Evolutionary conservation across 2,113 vertebrate genomes (phyloP), one percentile per base, ranked within the genome.

Genomic region (Hemichromis elongatus): DNA sequence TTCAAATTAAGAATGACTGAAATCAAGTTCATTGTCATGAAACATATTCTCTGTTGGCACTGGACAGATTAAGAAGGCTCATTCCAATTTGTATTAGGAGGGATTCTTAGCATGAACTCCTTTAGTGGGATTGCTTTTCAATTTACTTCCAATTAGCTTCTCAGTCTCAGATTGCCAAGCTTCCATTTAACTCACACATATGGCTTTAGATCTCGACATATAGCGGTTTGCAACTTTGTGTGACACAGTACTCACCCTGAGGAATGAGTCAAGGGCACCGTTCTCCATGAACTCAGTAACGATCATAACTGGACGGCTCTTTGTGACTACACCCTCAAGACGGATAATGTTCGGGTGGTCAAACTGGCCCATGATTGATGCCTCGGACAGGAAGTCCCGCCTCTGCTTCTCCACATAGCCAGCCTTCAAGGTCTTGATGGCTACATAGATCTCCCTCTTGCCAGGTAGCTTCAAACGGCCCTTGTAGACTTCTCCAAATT

Each of bases 241-340:
- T 59, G 40, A 40, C n/a, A 68, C 1, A n/a, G 37, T 68, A 5
- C 97, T 96, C 90, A 99, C 99, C 97, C 99, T 96, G 77, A 99
- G 96, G 92, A 99, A 99, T 0, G 99, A 99, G 93, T 99, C 99
- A 87, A 99, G 88, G 24, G 99, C 98, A 0, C 99, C 99, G 0
- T 99, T 99, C 93, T 99, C 99, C 99, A 99, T 99, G 91, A 99
- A 99, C 94, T 99, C 99, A 0, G 99, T 99, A 91, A 99, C 98
- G 55, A 99, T 99, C 99, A 99, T 99, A 90, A 99, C 99, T 0
- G 99, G 99, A 0, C 98, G 97, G 80, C 98, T 99, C 90, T 99
- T 99, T 90, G 99, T 99, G 89, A 99, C 98, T 13, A 99, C 99
- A 0, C 99, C 99, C 85, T 99, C 99, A 35, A 99, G 95, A 3